Percentiles rank a stretch among this genome's conserved stretches.
These are phyloP conservation scores for Drosophila pachea DNA, from an alignment of 1,140 invertebrate species.

Conservation along the genomic window DNA sequence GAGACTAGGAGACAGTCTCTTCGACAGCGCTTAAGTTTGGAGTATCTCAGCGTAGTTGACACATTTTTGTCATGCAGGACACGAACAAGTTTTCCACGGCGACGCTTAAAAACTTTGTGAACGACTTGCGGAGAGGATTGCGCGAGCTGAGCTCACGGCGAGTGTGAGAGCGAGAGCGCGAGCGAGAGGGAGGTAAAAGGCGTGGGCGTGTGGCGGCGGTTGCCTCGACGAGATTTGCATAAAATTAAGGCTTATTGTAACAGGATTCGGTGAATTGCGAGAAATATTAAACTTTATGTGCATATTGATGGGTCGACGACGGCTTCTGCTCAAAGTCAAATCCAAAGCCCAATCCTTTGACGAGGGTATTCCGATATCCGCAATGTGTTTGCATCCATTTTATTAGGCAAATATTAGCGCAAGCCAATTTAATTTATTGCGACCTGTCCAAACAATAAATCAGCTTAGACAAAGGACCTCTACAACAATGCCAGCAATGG, in stretches of 20 bases:
- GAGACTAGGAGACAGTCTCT: constrained; percentile 30
- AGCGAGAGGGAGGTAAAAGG: constrained; percentile 10
- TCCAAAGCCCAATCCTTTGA: constrained; percentile 32
- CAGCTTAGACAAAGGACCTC: constrained; percentile 22
- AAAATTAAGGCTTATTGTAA: constrained; percentile 74
- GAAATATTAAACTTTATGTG: constrained; percentile 76
- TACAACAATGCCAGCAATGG: constrained; percentile 44
- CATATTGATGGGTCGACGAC: constrained; percentile 59
- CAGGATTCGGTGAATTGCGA: constrained; percentile 65
- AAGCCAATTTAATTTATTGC: constrained; percentile 65
- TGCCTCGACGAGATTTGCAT: constrained; percentile 71
- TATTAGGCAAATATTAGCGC: constrained; percentile 70
- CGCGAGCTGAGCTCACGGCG: constrained; percentile 50
- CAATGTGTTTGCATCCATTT: constrained; percentile 54
- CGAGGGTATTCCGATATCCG: constrained; percentile 45
- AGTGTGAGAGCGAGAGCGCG: background rate
- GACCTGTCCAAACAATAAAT: constrained; percentile 61
- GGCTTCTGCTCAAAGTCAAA: constrained; percentile 11
- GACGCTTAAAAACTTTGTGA: constrained; percentile 70
- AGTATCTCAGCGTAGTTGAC: constrained; percentile 45
- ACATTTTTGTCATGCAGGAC: constrained; percentile 74
- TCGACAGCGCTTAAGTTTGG: constrained; percentile 33
- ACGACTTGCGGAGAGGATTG: constrained; percentile 57
- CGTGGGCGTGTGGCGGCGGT: constrained; percentile 23
- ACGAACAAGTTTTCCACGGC: constrained; percentile 71